phyloP scores from a whole-genome alignment of 2,797 vertebrate species.

The Acipenser transmontanus region DNA sequence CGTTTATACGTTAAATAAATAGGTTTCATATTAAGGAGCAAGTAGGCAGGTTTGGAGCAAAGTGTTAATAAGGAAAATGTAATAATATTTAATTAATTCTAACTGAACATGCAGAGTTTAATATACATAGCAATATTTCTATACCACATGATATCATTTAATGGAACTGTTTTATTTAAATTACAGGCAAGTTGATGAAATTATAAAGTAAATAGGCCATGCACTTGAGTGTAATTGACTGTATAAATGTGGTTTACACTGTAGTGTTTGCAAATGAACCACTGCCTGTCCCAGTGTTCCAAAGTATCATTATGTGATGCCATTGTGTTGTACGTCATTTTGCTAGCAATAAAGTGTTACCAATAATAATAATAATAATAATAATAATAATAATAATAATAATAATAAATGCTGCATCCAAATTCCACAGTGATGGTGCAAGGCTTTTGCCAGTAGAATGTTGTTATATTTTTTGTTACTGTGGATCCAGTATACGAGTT shows the following conservation, averaged over 20 bases:
- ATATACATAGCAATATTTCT: constrained; percentile 73
- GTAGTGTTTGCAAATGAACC: constrained; percentile 68
- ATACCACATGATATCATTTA: constrained; percentile 74
- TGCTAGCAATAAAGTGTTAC: background rate
- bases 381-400: no score
- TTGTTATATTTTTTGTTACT: no score
- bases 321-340: background rate
- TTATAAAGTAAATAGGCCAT: constrained; percentile 75
- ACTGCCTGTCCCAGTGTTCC: constrained; percentile 55
- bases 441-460: no score
- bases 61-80: constrained; percentile 74
- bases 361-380: no score
- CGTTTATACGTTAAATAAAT: constrained; percentile 68
- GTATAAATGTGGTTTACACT: constrained; percentile 73
- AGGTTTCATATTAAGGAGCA: constrained; percentile 59
- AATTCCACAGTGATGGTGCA: no score
- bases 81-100: constrained; percentile 79
- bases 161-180: constrained; percentile 77
- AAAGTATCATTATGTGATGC: background rate
- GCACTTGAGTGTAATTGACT: constrained; percentile 73
- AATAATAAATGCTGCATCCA: no score
- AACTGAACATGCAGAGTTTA: constrained; percentile 74
- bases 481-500: no score
- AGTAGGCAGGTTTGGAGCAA: constrained; percentile 61
- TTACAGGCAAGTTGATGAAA: constrained; percentile 77